Evolutionary conservation across 2,888 invertebrate species (phyloP).

Genomic region (Augochlorella aurata): DNA sequence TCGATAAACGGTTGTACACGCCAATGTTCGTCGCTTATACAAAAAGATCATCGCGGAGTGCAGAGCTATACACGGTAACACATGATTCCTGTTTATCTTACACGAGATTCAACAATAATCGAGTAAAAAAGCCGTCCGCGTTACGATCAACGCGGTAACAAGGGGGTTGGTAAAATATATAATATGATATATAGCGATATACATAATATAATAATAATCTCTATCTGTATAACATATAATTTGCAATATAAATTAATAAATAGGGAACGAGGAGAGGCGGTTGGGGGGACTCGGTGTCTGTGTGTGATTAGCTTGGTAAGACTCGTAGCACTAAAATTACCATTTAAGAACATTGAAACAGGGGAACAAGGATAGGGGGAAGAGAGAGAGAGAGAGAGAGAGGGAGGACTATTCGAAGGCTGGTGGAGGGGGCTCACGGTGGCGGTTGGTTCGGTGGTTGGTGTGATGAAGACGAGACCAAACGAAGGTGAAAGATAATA

Average conservation of each 20-base stretch:
- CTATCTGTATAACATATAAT: slow-evolving; percentile 78
- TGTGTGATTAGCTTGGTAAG: slow-evolving; percentile 66
- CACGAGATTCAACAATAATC: slow-evolving; percentile 80
- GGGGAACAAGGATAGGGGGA: not conserved
- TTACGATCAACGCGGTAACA: slow-evolving; percentile 77
- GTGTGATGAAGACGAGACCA: slow-evolving; percentile 23
- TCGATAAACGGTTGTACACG: slow-evolving; percentile 74
- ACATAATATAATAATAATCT: slow-evolving; percentile 81
- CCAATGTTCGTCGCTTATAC: slow-evolving; percentile 73
- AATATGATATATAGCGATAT: slow-evolving; percentile 79
- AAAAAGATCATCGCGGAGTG: slow-evolving; percentile 75
- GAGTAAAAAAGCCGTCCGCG: slow-evolving; percentile 81
- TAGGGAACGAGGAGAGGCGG: slow-evolving; percentile 64
- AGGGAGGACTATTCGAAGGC: too few relatives aligned
- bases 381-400: slow-evolving; percentile 37
- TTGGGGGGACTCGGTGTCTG: slow-evolving; percentile 16
- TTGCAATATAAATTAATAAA: slow-evolving; percentile 79
- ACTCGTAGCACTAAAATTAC: slow-evolving; percentile 64
- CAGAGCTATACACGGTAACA: slow-evolving; percentile 79
- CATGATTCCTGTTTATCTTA: slow-evolving; percentile 75
- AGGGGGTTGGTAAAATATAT: slow-evolving; percentile 77
- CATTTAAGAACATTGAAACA: slow-evolving; percentile 62
- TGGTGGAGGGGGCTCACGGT: too few relatives aligned
- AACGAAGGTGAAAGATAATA: slow-evolving; percentile 59
- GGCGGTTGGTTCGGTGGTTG: not conserved